A percentile compares a stretch with the other conserved stretches of the same genome.
phyloP scores from a whole-genome alignment of 2,888 invertebrate species.

The Antitype chi region DNA sequence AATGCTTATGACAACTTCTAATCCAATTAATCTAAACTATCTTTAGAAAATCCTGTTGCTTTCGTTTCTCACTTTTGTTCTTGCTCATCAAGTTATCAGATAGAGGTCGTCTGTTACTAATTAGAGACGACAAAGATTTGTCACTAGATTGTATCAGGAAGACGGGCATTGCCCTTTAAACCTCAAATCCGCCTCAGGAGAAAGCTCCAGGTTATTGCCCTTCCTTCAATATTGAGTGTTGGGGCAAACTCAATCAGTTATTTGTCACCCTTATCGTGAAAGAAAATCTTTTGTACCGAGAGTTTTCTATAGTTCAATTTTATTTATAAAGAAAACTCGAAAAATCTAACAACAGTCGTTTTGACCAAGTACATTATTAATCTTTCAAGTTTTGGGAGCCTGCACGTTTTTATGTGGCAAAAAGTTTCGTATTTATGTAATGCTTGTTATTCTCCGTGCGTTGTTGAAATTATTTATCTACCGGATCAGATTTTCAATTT shows the following conservation, averaged over 20 bases:
- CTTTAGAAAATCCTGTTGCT: neutral
- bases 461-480: neutral
- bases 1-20: neutral
- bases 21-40: neutral
- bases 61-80: neutral
- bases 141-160: neutral
- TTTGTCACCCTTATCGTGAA: neutral
- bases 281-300: neutral
- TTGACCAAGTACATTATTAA: neutral
- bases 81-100: neutral
- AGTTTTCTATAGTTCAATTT: neutral
- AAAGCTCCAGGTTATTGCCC: neutral
- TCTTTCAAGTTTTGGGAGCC: constrained; percentile 15
- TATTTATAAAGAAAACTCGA: neutral
- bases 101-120: neutral
- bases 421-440: constrained; percentile 28
- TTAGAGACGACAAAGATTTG: neutral
- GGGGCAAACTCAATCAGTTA: constrained; percentile 12
- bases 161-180: neutral
- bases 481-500: neutral
- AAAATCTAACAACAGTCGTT: neutral
- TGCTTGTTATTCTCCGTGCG: constrained; percentile 12
- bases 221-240: neutral
- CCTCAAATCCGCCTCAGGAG: neutral
- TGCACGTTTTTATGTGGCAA: constrained; percentile 4